Base-by-base conservation (phyloP, 2,888 invertebrate species). In the Rhagonycha fulva region DNA sequence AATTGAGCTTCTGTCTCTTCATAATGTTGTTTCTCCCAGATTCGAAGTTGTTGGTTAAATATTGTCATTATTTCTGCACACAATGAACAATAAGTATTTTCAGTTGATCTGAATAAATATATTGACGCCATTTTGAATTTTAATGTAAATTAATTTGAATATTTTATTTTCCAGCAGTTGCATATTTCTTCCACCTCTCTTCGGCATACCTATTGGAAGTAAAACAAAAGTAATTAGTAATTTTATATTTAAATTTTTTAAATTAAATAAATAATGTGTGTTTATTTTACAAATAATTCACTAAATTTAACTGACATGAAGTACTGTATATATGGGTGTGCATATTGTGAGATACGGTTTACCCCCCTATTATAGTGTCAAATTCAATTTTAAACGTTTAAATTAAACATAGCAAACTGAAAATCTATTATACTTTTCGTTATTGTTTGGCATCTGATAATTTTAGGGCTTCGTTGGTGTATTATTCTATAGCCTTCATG, bases 1-100 rank as follows among this genome's bases (percentile, higher is more conserved):
- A 72, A 76, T 74, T 76, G 72, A 77, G 76, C 79, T 79, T 79
- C 78, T 78, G 77, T 76, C 78, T 81, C 75, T 66, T 72, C 62
- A 72, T 77, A 75, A 76, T 74, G 76, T 78, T 77, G 76, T 80
- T 79, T 76, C 78, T 80, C 68, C 74, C 76, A 77, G 78, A 76
- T 78, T 82, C 80, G 76, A 79, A 80, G 80, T 81, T 82, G 81
- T 82, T 81, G 81, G 79, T 80, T 81, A 82, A 83, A 82, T 82
- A 82, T 82, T 82, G 72, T 75, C 73, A 75, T 76, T 76, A 77
- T 77, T 79, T 77, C 73, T 71, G 70, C 71, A 71, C 66, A 74
- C 72, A 74, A 77, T 74, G 74, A 67, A 78, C 76, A 76, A 74
- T 74, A 69, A 73, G 70, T 72, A 72, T 77, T 72, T 77, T 71